Evolutionary conservation across 2,113 vertebrate species (phyloP).

Genomic region (Actenoides lindsayi): DNA sequence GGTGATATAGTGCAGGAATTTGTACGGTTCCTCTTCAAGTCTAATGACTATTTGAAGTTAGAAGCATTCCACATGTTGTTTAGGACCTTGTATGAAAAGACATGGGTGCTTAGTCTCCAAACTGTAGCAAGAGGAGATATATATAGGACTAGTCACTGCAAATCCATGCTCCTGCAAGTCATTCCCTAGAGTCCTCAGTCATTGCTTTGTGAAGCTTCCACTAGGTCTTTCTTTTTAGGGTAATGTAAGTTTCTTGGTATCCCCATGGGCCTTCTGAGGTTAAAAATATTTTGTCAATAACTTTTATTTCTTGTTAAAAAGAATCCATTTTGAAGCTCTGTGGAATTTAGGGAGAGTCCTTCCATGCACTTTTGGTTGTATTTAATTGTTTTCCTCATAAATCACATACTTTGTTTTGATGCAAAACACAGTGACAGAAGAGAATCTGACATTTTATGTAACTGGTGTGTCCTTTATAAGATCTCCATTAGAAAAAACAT

Average conservation of each 20-base stretch:
- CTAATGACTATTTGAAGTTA: not conserved
- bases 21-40: not conserved
- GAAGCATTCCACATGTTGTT: not conserved
- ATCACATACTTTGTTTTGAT: constrained; percentile 62
- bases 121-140: not conserved
- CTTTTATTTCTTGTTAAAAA: constrained; percentile 35
- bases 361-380: constrained; percentile 33
- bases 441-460: constrained; percentile 59
- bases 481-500: constrained; percentile 65
- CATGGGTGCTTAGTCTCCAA: not conserved
- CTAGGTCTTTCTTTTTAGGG: not conserved
- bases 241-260: not conserved
- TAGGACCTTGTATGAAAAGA: not conserved
- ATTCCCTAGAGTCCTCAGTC: not conserved
- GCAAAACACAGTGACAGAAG: constrained; percentile 46
- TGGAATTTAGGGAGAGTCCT: constrained; percentile 46
- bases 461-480: constrained; percentile 53
- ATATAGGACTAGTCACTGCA: not conserved
- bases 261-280: not conserved
- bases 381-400: constrained; percentile 62
- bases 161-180: not conserved
- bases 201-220: not conserved
- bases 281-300: not conserved
- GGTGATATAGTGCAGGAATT: not conserved
- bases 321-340: constrained; percentile 15